A percentile compares a stretch with the other conserved stretches of the same genome.
These are phyloP conservation scores for Pagetopsis macropterus DNA, from an alignment of 2,797 vertebrate genomes.

Conservation along the genomic window DNA sequence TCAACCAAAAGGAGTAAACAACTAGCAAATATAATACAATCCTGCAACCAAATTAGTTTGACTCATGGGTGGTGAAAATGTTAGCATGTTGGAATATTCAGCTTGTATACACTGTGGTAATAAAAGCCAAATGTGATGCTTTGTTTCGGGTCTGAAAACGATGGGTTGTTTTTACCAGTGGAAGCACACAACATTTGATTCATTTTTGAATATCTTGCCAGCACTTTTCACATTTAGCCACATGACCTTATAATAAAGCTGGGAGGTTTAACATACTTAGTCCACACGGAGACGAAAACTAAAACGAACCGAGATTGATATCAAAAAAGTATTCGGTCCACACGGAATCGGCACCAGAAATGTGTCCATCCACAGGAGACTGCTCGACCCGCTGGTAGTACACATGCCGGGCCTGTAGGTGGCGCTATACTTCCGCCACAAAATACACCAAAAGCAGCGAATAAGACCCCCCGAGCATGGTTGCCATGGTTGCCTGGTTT, in stretches of 20 bases:
- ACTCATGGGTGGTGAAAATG: constrained; percentile 23
- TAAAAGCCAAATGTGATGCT: constrained; percentile 57
- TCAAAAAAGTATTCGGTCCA: no score
- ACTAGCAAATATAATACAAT: neutral
- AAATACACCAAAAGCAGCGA: no score
- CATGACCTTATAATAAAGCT: constrained; percentile 10
- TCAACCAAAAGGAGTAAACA: constrained; percentile 13
- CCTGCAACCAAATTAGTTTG: constrained; percentile 21
- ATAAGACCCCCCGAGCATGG: no score
- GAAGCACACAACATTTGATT: constrained; percentile 23
- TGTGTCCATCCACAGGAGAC: no score
- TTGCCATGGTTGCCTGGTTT: no score
- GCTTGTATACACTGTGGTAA: constrained; percentile 38
- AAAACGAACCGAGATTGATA: no score
- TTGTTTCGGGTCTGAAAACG: constrained; percentile 23
- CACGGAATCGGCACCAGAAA: no score
- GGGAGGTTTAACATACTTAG: constrained; percentile 7
- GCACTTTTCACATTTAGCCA: constrained; percentile 32
- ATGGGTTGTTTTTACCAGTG: constrained; percentile 19
- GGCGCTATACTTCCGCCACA: no score
- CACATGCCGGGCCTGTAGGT: no score
- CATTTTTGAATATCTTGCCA: constrained; percentile 20
- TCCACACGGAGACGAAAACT: neutral
- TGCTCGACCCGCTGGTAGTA: no score
- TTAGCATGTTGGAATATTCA: constrained; percentile 31